Percentiles rank a stretch among this genome's conserved stretches.
These are phyloP conservation scores for Chiloscyllium punctatum DNA, from an alignment of 2,797 vertebrate genomes.

Conservation along the genomic window DNA sequence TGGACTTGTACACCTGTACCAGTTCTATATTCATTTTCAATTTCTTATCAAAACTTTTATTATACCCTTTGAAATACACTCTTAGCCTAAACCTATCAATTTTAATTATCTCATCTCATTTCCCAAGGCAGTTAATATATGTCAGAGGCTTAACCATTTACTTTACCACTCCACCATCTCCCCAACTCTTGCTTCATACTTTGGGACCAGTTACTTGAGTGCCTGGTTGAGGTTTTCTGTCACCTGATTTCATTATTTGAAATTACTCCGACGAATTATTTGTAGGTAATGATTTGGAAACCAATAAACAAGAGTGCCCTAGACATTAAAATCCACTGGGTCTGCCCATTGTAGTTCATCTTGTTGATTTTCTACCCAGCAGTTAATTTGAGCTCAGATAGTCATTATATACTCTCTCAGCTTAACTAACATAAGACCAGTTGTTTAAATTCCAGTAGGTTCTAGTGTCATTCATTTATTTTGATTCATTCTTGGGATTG, in stretches of 20 bases:
- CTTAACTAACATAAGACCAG: background rate
- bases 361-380: background rate
- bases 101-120: background rate
- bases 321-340: background rate
- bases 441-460: background rate
- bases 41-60: background rate
- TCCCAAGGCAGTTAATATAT: background rate
- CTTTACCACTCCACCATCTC: background rate
- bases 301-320: background rate
- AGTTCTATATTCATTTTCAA: background rate
- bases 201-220: background rate
- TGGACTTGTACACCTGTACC: background rate
- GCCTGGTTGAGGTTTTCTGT: background rate
- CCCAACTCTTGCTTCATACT: background rate
- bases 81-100: background rate
- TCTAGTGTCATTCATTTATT: background rate
- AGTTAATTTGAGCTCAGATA: background rate
- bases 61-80: background rate
- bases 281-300: background rate
- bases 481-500: no score
- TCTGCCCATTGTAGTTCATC: background rate
- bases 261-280: background rate
- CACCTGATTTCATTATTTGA: background rate
- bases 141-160: background rate
- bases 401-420: background rate